Percentiles rank a stretch among this genome's conserved stretches.
phyloP scores from a whole-genome alignment of 2,113 vertebrate species.

The Craseonycteris thonglongyai region DNA sequence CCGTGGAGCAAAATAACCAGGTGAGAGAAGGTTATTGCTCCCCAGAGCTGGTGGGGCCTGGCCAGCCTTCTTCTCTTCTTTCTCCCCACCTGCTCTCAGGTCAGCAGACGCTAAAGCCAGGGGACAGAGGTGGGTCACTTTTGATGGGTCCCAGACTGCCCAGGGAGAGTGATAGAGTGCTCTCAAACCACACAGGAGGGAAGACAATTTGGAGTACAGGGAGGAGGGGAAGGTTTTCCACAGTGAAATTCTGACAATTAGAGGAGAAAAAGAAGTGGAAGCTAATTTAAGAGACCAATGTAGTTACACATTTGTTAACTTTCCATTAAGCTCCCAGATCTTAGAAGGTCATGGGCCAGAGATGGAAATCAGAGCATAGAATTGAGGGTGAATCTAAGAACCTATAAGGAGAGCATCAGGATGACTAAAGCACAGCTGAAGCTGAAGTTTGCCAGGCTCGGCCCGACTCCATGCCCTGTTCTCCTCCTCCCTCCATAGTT shows the following conservation, averaged over 20 bases:
- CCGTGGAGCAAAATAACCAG: not conserved
- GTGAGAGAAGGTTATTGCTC: not conserved
- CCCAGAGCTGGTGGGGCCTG: not conserved
- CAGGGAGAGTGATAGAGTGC: not conserved
- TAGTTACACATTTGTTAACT: not conserved
- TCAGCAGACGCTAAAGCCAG: not conserved
- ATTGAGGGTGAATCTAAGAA: constrained; percentile 7
- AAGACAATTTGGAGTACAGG: not conserved
- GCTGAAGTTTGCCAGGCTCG: not conserved
- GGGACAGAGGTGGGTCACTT: not conserved
- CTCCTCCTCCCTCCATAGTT: not conserved
- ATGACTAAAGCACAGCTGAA: not conserved
- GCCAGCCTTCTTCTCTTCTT: not conserved
- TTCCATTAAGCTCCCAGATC: not conserved
- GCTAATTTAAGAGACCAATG: not conserved
- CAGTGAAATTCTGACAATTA: constrained; percentile 23
- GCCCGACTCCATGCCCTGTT: not conserved
- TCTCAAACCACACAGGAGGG: not conserved
- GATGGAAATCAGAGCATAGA: not conserved
- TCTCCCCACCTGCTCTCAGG: not conserved
- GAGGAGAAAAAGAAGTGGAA: constrained; percentile 5
- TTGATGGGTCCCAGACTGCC: not conserved
- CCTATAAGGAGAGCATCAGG: not conserved
- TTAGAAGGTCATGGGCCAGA: constrained; percentile 29
- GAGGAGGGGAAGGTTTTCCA: not conserved